Base-by-base conservation (phyloP, 2,888 invertebrate species). In the Capitulum mitella region DNA sequence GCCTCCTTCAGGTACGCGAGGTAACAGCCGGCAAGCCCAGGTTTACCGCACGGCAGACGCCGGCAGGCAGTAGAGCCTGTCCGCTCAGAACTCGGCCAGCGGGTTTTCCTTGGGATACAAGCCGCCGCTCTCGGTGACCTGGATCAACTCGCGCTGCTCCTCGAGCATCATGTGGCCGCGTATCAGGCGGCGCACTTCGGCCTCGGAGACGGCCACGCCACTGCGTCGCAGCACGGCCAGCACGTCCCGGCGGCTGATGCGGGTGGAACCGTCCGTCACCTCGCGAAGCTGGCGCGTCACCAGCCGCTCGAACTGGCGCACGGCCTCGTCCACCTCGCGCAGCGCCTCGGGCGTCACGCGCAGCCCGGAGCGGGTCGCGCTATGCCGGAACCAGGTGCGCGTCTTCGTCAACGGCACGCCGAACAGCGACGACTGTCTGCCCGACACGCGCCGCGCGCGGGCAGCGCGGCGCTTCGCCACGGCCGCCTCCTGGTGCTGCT, bases 201-300 rank as follows among this genome's bases (percentile, higher is more conserved):
- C 22, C 54, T 54, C 54, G 6, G 26, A n/a, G 26, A 2, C n/a
- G n/a, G 54, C 54, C 54, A n/a, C n/a, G 6, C 54, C 54, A n/a
- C 54, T 54, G 54, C 54, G 54, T 6, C 54, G 54, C n/a, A 54
- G 54, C n/a, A 54, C 54, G n/a, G 54, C 54, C 54, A 54, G 54
- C 26, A 54, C n/a, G n/a, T 54, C 54, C 6, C n/a, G 16, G 5
- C 3, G 26, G 5, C 5, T n/a, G 26, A 22, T 3, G 22, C 5
- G 22, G 6, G 26, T 2, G n/a, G 3, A 3, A 5, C 22, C 22
- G 3, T n/a, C 54, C 5, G 54, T n/a, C 54, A 54, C 54, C 54
- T 54, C 54, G 26, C 54, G 26, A 26, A 54, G 54, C 54, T n/a
- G n/a, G 54, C 54, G 5, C 5, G 3, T 2, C 54, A 54, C 54